Evolutionary conservation across 2,888 invertebrate genomes (phyloP).

Genomic region (Empis livida): DNA sequence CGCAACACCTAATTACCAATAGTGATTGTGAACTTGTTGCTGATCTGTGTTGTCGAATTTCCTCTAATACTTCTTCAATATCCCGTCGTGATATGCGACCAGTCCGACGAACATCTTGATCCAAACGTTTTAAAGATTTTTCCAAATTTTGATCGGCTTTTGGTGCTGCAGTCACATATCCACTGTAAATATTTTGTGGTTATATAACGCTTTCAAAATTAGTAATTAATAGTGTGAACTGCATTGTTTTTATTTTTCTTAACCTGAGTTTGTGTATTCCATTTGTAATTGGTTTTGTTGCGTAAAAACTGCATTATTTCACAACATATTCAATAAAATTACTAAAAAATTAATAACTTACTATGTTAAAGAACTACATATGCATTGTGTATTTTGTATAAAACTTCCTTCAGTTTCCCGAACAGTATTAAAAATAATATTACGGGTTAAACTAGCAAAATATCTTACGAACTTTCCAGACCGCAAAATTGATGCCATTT

Average conservation of each 20-base stretch:
- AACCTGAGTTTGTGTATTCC: not conserved
- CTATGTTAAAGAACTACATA: conserved; percentile 39
- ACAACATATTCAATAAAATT: too few relatives aligned
- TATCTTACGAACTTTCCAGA: conserved; percentile 63
- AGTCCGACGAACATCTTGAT: conserved; percentile 54
- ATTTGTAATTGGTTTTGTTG: conserved; percentile 12
- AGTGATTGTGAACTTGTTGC: conserved; percentile 68
- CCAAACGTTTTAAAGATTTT: conserved; percentile 50
- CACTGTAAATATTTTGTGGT: conserved; percentile 28
- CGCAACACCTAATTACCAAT: conserved; percentile 70
- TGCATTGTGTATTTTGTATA: conserved; percentile 38
- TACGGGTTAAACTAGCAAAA: conserved; percentile 57
- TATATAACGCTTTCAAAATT: too few relatives aligned
- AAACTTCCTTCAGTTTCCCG: conserved; percentile 50
- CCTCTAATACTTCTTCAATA: conserved; percentile 65
- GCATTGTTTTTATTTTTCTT: not conserved
- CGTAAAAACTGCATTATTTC: conserved; percentile 17
- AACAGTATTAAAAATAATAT: conserved; percentile 50
- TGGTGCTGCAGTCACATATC: conserved; percentile 41
- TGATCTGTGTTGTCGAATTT: conserved; percentile 51
- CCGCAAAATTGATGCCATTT: conserved; percentile 38
- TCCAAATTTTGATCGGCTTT: conserved; percentile 51
- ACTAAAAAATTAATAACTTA: too few relatives aligned
- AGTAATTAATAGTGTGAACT: too few relatives aligned
- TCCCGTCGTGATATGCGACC: conserved; percentile 63